Evolutionary conservation across 1,140 invertebrate genomes (phyloP).

Genomic region (Homarus americanus): DNA sequence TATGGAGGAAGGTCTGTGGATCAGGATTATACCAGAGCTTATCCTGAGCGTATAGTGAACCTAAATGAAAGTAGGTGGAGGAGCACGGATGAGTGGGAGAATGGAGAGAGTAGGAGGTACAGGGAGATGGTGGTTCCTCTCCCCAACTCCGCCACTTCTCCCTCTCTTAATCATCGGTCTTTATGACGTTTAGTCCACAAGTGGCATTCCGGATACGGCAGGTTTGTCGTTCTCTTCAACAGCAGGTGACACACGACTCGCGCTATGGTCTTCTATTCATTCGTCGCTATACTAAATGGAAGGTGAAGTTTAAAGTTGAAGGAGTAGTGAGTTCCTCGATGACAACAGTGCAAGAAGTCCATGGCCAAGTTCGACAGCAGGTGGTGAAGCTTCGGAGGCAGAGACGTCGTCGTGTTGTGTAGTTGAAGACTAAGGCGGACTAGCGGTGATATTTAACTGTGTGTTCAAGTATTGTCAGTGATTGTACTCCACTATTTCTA

Average conservation of each 20-base stretch:
- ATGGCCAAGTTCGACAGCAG: no score
- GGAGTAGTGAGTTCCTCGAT: no score
- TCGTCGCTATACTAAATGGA: no score
- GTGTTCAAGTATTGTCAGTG: no score
- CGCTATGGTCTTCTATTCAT: no score
- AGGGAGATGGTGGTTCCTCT: slow-evolving; percentile 7
- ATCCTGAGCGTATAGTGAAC: slow-evolving; percentile 30
- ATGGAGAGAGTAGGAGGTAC: neutral
- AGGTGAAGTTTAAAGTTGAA: no score
- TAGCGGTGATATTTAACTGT: no score
- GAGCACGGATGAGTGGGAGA: neutral
- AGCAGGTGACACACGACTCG: slow-evolving; percentile 17
- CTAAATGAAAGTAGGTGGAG: slow-evolving; percentile 11
- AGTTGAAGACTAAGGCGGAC: no score
- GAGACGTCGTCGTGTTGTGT: no score
- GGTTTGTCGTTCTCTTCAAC: slow-evolving; percentile 46
- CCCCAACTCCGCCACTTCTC: neutral
- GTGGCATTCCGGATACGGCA: slow-evolving; percentile 53
- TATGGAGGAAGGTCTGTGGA: neutral
- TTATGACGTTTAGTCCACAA: slow-evolving; percentile 56
- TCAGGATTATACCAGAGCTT: neutral
- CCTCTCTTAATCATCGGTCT: slow-evolving; percentile 12
- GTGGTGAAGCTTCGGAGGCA: no score
- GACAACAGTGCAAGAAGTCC: no score
- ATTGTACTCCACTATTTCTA: no score